Base-by-base conservation (phyloP, 23 tunicate species). In the Ciona savignyi region DNA sequence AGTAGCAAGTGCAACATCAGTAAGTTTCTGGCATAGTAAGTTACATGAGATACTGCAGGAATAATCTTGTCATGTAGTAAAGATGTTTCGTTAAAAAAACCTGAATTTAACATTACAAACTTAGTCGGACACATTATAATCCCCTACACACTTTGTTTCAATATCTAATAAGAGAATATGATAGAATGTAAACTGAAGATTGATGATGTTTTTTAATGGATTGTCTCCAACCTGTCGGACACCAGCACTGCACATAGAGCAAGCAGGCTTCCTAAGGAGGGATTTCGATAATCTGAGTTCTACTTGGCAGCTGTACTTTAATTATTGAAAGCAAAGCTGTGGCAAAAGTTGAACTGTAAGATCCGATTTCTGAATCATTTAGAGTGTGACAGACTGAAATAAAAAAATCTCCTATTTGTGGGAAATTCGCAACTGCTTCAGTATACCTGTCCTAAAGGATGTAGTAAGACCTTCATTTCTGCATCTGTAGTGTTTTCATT, bases 401-500 rank as follows among this genome's bases (percentile, higher is more conserved):
- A n/a, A 63, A 63, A 25, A 9, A n/a, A 25, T 63, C 67, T n/a
- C 22, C 15, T 63, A n/a, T 42, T 42, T 42, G 56, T 42, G 56
- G 28, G 28, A 22, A 9, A 22, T 25, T 11, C 4, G 4, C 28
- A 9, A 11, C 22, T 63, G 15, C 26, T 63, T 1, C 1, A 4
- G n/a, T 27, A 26, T 51, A 80, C 86, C 74, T 74, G 34, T 2
- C 86, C 91, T 25, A 91, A 31, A 15, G 77, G 82, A 30, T 75
- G 66, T 21, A 91, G 60, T n/a, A 4, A 23, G 0, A 0, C 27
- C 0, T 80, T 11, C 20, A 82, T 60, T 60, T 84, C 76, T 29
- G 65, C 78, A 19, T 91, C 91, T 4, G 97, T 79, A 9, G 73
- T 48, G 65, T 71, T 79, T 6, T 51, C 67, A 61, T 71, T 80